A percentile compares a stretch with the other conserved stretches of the same genome.
These are phyloP conservation scores for Idaea biselata DNA, from an alignment of 2,888 invertebrate species.

Conservation along the genomic window DNA sequence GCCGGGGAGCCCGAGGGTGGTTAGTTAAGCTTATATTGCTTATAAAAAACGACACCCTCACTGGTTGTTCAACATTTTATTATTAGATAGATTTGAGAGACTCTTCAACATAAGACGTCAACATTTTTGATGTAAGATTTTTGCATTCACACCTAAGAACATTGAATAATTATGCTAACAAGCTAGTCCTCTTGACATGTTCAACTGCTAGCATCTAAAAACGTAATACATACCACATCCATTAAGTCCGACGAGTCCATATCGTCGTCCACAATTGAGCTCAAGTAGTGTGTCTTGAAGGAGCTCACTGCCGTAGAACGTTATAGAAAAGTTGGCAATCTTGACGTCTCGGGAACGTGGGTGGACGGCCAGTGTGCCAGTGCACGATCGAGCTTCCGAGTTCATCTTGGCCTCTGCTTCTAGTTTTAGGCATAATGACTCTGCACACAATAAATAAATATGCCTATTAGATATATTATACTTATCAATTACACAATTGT, in stretches of 20 bases:
- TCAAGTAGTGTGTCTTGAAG: slow-evolving; percentile 97
- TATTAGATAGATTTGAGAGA: too few species aligned
- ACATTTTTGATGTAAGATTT: too few species aligned
- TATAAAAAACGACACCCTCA: too few species aligned
- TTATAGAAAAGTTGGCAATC: slow-evolving; percentile 97
- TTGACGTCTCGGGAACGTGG: slow-evolving; percentile 97
- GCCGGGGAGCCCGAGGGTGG: too few species aligned
- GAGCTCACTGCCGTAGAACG: slow-evolving; percentile 98
- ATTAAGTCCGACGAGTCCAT: slow-evolving; percentile 98
- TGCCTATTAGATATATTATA: neutral
- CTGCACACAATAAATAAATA: slow-evolving; percentile 67
- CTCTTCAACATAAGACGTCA: too few species aligned
- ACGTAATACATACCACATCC: slow-evolving; percentile 88
- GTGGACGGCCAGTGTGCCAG: slow-evolving; percentile 97
- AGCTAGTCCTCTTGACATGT: too few species aligned
- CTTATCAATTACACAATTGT: neutral
- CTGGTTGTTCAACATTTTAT: too few species aligned
- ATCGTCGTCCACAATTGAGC: slow-evolving; percentile 97
- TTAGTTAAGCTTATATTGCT: too few species aligned
- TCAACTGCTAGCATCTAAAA: neutral
- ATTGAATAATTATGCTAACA: too few species aligned
- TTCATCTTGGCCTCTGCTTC: slow-evolving; percentile 95
- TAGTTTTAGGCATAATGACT: slow-evolving; percentile 91
- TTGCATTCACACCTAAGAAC: too few species aligned
- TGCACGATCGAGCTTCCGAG: slow-evolving; percentile 95